These are phyloP conservation scores for Encarsia formosa DNA, from an alignment of 2,888 invertebrate genomes.

Conservation along the genomic window DNA sequence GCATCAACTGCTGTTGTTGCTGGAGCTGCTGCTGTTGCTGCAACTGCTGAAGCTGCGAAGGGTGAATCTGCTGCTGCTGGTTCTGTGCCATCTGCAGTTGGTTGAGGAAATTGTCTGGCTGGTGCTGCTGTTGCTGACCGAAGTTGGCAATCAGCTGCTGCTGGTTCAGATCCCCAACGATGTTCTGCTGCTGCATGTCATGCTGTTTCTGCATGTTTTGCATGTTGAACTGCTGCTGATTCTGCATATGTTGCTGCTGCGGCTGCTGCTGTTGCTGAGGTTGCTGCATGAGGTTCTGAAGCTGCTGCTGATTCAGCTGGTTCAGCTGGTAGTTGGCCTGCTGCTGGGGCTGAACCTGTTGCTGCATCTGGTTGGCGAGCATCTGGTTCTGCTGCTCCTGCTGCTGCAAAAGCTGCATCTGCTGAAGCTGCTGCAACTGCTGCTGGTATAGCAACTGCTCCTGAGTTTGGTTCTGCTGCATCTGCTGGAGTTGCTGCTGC, in stretches of 20 bases:
- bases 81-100: slow-evolving; percentile 41
- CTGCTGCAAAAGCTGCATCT: slow-evolving; percentile 37
- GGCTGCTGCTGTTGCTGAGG: slow-evolving; percentile 26
- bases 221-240: slow-evolving; percentile 41
- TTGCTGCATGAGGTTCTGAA: too few species aligned
- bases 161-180: slow-evolving; percentile 25
- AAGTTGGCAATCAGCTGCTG: slow-evolving; percentile 23
- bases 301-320: slow-evolving; percentile 35
- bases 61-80: slow-evolving; percentile 43
- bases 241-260: slow-evolving; percentile 26
- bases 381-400: slow-evolving; percentile 36
- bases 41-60: slow-evolving; percentile 36
- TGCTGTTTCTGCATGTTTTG: slow-evolving; percentile 41
- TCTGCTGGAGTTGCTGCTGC: slow-evolving; percentile 40
- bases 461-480: slow-evolving; percentile 38
- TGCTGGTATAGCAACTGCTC: slow-evolving; percentile 38
- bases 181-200: slow-evolving; percentile 34
- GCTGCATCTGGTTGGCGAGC: slow-evolving; percentile 39
- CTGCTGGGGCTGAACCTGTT: slow-evolving; percentile 20
- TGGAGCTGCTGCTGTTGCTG: slow-evolving; percentile 39
- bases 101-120: slow-evolving; percentile 28
- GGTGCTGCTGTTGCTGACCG: slow-evolving; percentile 19
- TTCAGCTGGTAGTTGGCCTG: slow-evolving; percentile 30
- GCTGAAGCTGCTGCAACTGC: slow-evolving; percentile 40
- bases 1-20: slow-evolving; percentile 40